Conservation (phyloP, 2,113 vertebrate species). For the Pica pica region DNA sequence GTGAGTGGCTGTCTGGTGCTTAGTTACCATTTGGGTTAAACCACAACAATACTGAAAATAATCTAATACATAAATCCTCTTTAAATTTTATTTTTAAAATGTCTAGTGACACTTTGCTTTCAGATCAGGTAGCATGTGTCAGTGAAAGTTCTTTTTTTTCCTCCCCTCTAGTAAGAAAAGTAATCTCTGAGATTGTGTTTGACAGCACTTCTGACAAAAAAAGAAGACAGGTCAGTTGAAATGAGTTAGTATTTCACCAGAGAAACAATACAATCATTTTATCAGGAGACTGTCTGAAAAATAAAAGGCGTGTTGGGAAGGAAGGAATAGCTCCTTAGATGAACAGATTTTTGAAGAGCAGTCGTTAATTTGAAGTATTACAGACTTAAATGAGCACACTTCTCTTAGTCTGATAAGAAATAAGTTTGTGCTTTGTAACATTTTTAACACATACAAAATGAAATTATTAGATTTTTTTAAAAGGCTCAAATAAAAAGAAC, state of each 20-base stretch:
- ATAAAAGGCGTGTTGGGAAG: background rate
- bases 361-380: background rate
- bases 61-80: background rate
- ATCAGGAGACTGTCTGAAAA: background rate
- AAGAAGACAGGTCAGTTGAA: background rate
- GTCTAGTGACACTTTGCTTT: background rate
- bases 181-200: background rate
- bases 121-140: background rate
- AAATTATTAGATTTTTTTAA: background rate
- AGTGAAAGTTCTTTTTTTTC: background rate
- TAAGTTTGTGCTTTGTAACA: background rate
- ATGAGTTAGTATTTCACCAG: background rate
- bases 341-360: background rate
- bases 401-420: background rate
- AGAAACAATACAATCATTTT: background rate
- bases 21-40: background rate
- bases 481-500: background rate
- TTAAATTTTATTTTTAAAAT: background rate
- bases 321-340: background rate
- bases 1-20: background rate
- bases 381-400: background rate
- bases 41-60: background rate
- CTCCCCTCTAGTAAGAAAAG: background rate
- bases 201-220: background rate
- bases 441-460: background rate